Conservation (phyloP, 2,113 vertebrate genomes). For the Phylloscopus whistleri region DNA sequence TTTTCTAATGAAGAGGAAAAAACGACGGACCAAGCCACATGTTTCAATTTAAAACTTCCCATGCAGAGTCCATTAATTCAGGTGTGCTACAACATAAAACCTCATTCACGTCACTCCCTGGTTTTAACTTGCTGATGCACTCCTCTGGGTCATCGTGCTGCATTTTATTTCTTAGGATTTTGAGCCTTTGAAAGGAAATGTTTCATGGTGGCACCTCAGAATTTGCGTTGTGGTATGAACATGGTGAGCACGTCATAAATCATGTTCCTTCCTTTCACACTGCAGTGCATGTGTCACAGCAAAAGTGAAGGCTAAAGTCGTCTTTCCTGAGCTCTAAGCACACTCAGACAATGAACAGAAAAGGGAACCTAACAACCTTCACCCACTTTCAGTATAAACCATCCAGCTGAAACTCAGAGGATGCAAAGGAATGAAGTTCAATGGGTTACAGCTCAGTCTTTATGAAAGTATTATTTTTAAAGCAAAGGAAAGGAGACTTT, state of each 20-base stretch:
- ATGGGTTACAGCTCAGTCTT: not conserved
- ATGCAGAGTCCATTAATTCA: not conserved
- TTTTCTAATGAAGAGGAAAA: not conserved
- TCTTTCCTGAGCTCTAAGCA: not conserved
- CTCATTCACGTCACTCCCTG: not conserved
- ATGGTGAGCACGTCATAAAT: not conserved
- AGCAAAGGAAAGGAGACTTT: not conserved
- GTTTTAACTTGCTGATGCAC: not conserved
- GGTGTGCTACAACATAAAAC: not conserved
- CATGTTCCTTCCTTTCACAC: not conserved
- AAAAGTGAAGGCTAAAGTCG: not conserved
- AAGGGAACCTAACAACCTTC: not conserved
- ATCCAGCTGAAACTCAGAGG: not conserved
- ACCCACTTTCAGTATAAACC: not conserved
- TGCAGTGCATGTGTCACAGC: not conserved
- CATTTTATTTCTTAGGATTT: not conserved
- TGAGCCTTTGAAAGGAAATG: not conserved
- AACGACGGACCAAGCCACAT: accelerated
- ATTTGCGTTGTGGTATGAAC: not conserved
- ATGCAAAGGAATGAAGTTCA: not conserved
- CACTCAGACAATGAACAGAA: not conserved
- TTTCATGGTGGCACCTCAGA: not conserved
- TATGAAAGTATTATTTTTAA: not conserved
- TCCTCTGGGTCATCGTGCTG: not conserved
- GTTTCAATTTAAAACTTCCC: not conserved